Conservation (phyloP, 2,113 vertebrate species). For the Brachypodius melanocephalos region DNA sequence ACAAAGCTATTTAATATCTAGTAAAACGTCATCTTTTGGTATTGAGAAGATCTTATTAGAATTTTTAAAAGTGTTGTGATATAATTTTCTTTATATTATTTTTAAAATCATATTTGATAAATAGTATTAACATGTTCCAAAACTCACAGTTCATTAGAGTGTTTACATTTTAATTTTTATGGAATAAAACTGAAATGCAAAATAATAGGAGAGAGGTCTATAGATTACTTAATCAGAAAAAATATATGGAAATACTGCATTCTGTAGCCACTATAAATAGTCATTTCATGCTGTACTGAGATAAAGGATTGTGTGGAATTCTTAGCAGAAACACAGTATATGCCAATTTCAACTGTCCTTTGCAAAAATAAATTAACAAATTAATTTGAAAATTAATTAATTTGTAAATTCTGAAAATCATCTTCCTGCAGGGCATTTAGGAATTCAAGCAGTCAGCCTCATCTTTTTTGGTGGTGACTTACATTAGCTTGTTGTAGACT, state of each 20-base stretch:
- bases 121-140: background rate
- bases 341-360: background rate
- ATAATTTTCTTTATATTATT: background rate
- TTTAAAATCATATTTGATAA: background rate
- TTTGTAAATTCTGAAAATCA: background rate
- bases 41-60: background rate
- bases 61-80: background rate
- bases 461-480: background rate
- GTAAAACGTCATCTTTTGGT: background rate
- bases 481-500: background rate
- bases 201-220: background rate
- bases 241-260: background rate
- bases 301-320: background rate
- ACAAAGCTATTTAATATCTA: background rate
- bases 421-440: background rate
- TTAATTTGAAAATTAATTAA: no score
- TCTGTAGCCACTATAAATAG: slow-evolving; percentile 1
- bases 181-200: background rate
- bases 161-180: background rate
- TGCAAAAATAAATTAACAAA: no score
- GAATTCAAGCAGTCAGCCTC: background rate
- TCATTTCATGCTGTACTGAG: background rate
- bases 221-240: background rate
- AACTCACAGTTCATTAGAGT: background rate
- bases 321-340: background rate